Evolutionary conservation across 1,140 invertebrate species (phyloP).

Genomic region (Dendrolimus kikuchii): DNA sequence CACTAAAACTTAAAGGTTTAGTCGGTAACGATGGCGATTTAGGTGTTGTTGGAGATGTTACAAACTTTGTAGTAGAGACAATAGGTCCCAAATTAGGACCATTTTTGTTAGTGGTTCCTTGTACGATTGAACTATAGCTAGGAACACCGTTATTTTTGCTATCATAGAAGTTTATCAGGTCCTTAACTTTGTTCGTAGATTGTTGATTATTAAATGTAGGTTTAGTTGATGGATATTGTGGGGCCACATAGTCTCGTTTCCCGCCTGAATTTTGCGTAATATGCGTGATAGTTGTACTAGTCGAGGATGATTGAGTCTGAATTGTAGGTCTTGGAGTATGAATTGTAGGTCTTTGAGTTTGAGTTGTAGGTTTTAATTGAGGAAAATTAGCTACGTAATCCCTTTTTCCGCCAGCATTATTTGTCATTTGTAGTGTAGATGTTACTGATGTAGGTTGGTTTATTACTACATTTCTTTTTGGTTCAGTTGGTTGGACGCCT

Average conservation of each 20-base stretch:
- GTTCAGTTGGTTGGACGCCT: conserved; percentile 19
- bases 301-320: conserved; percentile 11
- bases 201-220: conserved; percentile 20
- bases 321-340: conserved; percentile 6
- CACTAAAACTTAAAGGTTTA: conserved; percentile 46
- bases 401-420: conserved; percentile 9
- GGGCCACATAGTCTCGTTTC: conserved; percentile 23
- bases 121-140: conserved; percentile 53
- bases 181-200: conserved; percentile 48
- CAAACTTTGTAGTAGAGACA: conserved; percentile 3
- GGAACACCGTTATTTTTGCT: conserved; percentile 30
- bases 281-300: not conserved
- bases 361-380: conserved; percentile 21
- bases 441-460: conserved; percentile 3
- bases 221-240: conserved; percentile 20
- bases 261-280: conserved; percentile 6
- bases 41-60: conserved; percentile 4
- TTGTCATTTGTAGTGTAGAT: not conserved
- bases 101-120: conserved; percentile 26
- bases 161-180: conserved; percentile 57
- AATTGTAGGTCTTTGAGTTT: conserved; percentile 11
- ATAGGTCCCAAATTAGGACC: conserved; percentile 7
- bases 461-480: conserved; percentile 23
- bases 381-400: conserved; percentile 38
- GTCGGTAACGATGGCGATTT: conserved; percentile 13